A percentile compares a stretch with the other conserved stretches of the same genome.
These are phyloP conservation scores for Plutomurus gul DNA, from an alignment of 1,140 invertebrate genomes.

Conservation along the genomic window DNA sequence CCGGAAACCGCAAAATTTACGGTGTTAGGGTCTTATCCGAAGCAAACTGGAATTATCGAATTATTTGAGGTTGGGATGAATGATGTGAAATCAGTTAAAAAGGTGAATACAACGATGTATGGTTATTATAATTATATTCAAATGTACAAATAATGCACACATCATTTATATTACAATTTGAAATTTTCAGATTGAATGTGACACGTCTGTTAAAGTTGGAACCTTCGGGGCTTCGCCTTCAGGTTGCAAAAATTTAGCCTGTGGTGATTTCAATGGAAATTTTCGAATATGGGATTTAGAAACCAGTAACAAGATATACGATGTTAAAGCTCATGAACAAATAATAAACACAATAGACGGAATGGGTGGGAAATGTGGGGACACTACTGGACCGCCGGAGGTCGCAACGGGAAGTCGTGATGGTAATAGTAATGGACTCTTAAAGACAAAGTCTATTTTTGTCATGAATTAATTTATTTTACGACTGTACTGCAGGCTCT, in stretches of 20 bases:
- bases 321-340: conserved; percentile 78
- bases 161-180: neutral
- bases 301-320: conserved; percentile 73
- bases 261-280: conserved; percentile 88
- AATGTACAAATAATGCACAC: too few species aligned
- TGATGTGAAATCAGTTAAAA: conserved; percentile 72
- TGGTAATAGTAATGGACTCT: too few species aligned
- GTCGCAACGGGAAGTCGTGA: conserved; percentile 91
- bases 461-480: too few species aligned
- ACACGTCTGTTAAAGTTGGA: conserved; percentile 86
- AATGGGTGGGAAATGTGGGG: conserved; percentile 69
- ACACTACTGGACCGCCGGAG: conserved; percentile 89
- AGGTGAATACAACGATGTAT: too few species aligned
- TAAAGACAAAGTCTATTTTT: neutral
- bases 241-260: conserved; percentile 78
- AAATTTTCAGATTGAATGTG: conserved; percentile 69
- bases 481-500: conserved; percentile 62
- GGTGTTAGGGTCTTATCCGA: conserved; percentile 79
- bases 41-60: conserved; percentile 81
- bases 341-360: conserved; percentile 94
- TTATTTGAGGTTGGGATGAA: conserved; percentile 80
- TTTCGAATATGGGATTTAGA: conserved; percentile 86
- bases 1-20: conserved; percentile 90
- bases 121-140: conserved; percentile 34
- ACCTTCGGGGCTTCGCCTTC: conserved; percentile 86